Percentiles rank a stretch among this genome's conserved stretches.
Conservation (phyloP, 2,113 vertebrate genomes). For the Tichodroma muraria region DNA sequence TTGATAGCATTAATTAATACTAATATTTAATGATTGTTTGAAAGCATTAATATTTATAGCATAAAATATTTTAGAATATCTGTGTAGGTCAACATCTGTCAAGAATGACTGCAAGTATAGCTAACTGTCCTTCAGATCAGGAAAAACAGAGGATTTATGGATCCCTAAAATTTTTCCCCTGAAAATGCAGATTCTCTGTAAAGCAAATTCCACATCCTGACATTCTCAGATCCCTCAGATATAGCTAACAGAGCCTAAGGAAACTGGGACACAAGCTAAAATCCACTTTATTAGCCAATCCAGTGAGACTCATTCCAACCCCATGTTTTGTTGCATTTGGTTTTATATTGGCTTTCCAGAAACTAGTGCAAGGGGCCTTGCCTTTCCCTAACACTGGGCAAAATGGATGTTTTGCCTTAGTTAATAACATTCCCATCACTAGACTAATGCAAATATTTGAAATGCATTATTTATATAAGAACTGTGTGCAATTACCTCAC, state of each 20-base stretch:
- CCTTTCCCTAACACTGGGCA: neutral
- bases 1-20: neutral
- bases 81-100: neutral
- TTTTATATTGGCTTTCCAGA: neutral
- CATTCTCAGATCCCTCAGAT: neutral
- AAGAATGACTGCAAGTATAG: neutral
- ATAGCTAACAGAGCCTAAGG: neutral
- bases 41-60: neutral
- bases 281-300: neutral
- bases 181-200: neutral
- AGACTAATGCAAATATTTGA: constrained; percentile 31
- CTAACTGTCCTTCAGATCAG: neutral
- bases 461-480: constrained; percentile 43
- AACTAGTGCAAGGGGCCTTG: neutral
- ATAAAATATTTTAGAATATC: neutral
- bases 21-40: neutral
- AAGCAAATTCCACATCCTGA: neutral
- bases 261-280: neutral
- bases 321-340: neutral
- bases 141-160: neutral
- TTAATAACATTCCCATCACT: constrained; percentile 7
- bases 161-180: neutral
- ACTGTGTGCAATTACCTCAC: constrained; percentile 6
- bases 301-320: neutral
- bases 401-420: constrained; percentile 11